Conservation (phyloP, 2,113 vertebrate genomes). For the Lanius ludovicianus region DNA sequence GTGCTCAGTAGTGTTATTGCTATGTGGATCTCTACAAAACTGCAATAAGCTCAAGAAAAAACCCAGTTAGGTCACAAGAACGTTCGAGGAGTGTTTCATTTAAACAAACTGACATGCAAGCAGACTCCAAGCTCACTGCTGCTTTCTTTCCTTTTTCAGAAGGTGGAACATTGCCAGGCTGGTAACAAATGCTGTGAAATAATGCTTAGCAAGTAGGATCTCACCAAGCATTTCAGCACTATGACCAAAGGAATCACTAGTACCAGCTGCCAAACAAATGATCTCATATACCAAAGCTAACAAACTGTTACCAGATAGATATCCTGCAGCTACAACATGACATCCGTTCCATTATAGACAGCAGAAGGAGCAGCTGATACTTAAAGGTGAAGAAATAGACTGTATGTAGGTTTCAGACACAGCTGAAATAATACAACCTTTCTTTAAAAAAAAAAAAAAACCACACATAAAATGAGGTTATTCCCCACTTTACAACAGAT, state of each 20-base stretch:
- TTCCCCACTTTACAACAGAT: neutral
- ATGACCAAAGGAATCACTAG: slow-evolving; percentile 50
- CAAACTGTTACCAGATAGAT: slow-evolving; percentile 49
- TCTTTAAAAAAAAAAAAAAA: neutral
- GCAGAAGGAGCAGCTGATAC: slow-evolving; percentile 51
- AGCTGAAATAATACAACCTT: neutral
- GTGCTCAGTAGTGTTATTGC: neutral
- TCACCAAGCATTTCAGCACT: slow-evolving; percentile 53
- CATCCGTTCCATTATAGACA: slow-evolving; percentile 30
- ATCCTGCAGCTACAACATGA: slow-evolving; percentile 45
- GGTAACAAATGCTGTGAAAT: slow-evolving; percentile 58
- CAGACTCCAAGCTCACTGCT: neutral
- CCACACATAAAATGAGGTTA: neutral
- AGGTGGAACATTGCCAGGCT: slow-evolving; percentile 43
- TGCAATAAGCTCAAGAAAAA: neutral
- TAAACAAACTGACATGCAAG: neutral
- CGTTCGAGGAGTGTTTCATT: neutral
- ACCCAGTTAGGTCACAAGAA: neutral
- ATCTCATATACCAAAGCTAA: slow-evolving; percentile 63
- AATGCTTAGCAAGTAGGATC: slow-evolving; percentile 27
- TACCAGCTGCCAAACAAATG: slow-evolving; percentile 62
- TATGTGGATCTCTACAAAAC: neutral
- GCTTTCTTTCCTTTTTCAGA: slow-evolving; percentile 61
- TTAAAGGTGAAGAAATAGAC: slow-evolving; percentile 18
- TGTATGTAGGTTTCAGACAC: neutral